Evolutionary conservation across 2,113 vertebrate genomes (phyloP).

Genomic region (Indicator maculatus): DNA sequence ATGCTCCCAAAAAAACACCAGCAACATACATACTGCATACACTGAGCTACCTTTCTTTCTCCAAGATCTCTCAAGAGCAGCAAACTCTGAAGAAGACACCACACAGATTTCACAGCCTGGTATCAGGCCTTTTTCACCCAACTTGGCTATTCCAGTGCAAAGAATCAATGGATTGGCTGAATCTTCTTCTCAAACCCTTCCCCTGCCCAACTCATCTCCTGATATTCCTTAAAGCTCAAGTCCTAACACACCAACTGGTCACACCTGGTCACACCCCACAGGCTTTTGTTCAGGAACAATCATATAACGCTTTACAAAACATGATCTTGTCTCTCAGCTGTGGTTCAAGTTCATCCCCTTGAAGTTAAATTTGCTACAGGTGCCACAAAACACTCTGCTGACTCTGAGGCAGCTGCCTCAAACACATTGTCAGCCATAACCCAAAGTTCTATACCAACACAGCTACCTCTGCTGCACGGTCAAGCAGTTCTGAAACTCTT

Average conservation of each 20-base stretch:
- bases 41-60: neutral
- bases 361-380: neutral
- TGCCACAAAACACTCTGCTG: neutral
- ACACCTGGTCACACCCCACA: fast-evolving
- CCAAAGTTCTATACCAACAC: neutral
- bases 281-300: neutral
- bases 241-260: neutral
- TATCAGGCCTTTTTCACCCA: too few species aligned
- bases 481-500: neutral
- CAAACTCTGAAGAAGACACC: neutral
- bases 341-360: neutral
- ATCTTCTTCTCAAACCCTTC: neutral
- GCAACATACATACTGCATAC: fast-evolving
- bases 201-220: neutral
- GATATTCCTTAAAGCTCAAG: neutral
- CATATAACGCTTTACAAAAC: neutral
- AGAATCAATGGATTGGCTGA: neutral
- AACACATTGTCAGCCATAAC: neutral
- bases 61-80: neutral
- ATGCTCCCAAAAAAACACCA: neutral
- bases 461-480: neutral
- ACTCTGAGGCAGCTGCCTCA: neutral
- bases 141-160: fast-evolving
- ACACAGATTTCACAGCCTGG: neutral
- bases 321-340: neutral